Percentiles rank a stretch among this genome's conserved stretches.
Conservation (phyloP, 2,888 invertebrate species). For the Nesidiocoris tenuis region DNA sequence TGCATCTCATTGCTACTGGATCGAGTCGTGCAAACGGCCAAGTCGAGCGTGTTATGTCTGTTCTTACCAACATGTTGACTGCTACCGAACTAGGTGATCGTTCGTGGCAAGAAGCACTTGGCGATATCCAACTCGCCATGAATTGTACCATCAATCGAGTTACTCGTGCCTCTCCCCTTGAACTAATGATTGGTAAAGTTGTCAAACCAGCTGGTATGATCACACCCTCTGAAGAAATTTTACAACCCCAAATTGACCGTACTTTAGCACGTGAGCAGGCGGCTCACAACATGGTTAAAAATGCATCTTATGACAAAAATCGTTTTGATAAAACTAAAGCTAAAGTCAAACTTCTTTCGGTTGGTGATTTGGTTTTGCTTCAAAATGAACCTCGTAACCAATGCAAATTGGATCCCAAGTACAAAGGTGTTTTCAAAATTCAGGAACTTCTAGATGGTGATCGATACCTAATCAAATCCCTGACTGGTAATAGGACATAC, state of each 20-base stretch:
- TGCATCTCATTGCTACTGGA: conserved; percentile 51
- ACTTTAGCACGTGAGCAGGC: conserved; percentile 1
- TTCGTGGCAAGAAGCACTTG: conserved; percentile 19
- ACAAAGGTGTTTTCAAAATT: conserved; percentile 6
- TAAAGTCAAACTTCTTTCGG: conserved; percentile 29
- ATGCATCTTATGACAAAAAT: conserved; percentile 29
- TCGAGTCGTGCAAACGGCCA: conserved; percentile 50
- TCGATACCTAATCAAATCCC: conserved; percentile 14
- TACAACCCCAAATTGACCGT: neutral
- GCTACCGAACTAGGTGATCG: conserved; percentile 10
- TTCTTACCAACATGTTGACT: conserved; percentile 29
- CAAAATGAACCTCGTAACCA: conserved; percentile 43
- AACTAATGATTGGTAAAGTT: conserved; percentile 28
- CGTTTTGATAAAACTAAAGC: conserved; percentile 40
- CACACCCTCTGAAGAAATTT: conserved; percentile 1
- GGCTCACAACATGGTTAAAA: conserved; percentile 26
- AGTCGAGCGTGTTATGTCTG: conserved; percentile 29
- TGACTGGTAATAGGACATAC: conserved; percentile 20
- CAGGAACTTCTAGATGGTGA: conserved; percentile 21
- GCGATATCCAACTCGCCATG: conserved; percentile 14
- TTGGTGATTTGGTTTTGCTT: conserved; percentile 42
- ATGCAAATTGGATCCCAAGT: conserved; percentile 31
- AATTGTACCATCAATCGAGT: conserved; percentile 29
- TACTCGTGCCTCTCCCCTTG: conserved; percentile 20
- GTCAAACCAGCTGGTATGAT: conserved; percentile 15